Conservation (phyloP, 2,888 invertebrate species). For the Mongoloraphidia duomilia region DNA sequence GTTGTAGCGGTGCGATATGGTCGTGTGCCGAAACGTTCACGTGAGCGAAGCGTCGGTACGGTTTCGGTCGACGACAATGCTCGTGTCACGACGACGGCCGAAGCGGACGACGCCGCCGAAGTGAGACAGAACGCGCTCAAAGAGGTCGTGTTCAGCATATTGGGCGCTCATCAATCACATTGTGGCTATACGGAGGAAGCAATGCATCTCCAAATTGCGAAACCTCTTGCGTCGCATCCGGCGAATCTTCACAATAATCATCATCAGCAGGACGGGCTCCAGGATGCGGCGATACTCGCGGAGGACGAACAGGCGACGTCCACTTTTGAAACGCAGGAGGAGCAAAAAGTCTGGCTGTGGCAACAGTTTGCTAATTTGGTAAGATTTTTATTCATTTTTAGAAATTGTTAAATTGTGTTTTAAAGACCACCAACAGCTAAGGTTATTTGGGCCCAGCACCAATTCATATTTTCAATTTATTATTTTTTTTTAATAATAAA, state of each 20-base stretch:
- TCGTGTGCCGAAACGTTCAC: slow-evolving; percentile 83
- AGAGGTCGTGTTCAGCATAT: slow-evolving; percentile 64
- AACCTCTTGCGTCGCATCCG: slow-evolving; percentile 48
- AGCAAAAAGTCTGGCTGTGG: slow-evolving; percentile 72
- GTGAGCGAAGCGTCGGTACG: slow-evolving; percentile 49
- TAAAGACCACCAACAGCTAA: too few relatives aligned
- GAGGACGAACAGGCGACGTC: slow-evolving; percentile 33
- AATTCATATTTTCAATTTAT: too few relatives aligned
- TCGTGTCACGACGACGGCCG: slow-evolving; percentile 30
- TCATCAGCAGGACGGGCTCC: slow-evolving; percentile 1
- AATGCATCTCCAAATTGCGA: slow-evolving; percentile 50
- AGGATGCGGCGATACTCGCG: background rate
- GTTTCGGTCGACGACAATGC: slow-evolving; percentile 30
- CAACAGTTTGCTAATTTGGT: slow-evolving; percentile 54
- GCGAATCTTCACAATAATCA: slow-evolving; percentile 9
- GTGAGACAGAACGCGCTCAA: slow-evolving; percentile 51
- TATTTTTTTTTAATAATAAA: too few relatives aligned
- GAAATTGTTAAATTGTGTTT: too few relatives aligned
- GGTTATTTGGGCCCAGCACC: too few relatives aligned
- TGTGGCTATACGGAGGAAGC: slow-evolving; percentile 82
- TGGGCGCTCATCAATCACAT: slow-evolving; percentile 74
- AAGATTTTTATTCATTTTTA: too few relatives aligned
- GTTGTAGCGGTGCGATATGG: slow-evolving; percentile 86
- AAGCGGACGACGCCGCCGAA: slow-evolving; percentile 29
- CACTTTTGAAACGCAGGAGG: slow-evolving; percentile 51